Base-by-base conservation (phyloP, 1,140 invertebrate species). In the Venustaconcha ellipsiformis region DNA sequence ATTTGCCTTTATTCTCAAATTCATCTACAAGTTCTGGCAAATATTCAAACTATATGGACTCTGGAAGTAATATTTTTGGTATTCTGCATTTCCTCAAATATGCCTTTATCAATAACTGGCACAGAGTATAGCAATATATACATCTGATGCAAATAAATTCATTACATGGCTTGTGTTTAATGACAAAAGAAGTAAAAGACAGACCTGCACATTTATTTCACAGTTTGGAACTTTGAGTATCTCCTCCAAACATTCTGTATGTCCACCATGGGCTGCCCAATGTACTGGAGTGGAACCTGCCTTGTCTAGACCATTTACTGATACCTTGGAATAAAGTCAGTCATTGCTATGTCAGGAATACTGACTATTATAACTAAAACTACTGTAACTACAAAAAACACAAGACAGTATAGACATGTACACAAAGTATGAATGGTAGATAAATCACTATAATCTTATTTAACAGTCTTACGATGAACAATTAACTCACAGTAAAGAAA, bases 251-350 rank as follows among this genome's bases (percentile, higher is more conserved):
- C 90, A 88, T 2, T 86, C 82, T 17, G 85, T 72, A 81, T 93
- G 92, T 23, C 92, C 92, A 57, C 92, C 92, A 85, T 93, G 92
- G 56, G 92, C 89, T 60, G 93, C 93, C 93, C 94, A 95, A 85
- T 94, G 94, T 17, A 95, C 84, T 30, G 94, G 91, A 66, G 93
- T 94, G 63, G 93, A 93, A 14, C 93, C 93, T 73, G 93, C 92
- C 81, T 93, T 92, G 87, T 95, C 94, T 75, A 94, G 88, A 72
- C 92, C 91, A 82, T 94, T 94, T 20, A 93, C 92, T 55, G 94
- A 94, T 26, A 92, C 91, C 90, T 92, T 66, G 14, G 74, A 71
- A 59, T 56, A 67, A 74, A 67, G 2, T 66, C 0, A 78, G 67
- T 18, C 14, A 14, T 20, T 30, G 8, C 13, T 60, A 14, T 60